Base-by-base conservation (phyloP, 2,888 invertebrate genomes). In the Epirrhoe tristata region DNA sequence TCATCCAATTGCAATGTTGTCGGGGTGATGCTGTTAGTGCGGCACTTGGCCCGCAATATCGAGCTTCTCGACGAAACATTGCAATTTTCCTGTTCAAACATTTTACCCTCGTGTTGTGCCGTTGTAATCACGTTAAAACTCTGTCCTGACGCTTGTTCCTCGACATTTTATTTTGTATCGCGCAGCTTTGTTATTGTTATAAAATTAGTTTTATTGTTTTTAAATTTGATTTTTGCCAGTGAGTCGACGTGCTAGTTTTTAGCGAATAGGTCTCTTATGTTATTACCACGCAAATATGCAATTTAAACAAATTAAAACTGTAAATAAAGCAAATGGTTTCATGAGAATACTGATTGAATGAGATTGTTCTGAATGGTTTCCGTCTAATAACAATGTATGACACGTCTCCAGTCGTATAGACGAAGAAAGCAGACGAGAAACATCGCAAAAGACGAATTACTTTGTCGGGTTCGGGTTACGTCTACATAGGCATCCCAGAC, bases 61-160 rank as follows among this genome's bases (percentile, higher is more conserved):
- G 78, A 78, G 73, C 76, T 76, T 79, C 80, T 78, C 77, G 69
- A 70, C 71, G 76, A 80, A 80, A 81, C 80, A 74, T 76, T 81
- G 79, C 83, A 80, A 85, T 85, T 86, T 85, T 83, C 83, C 80
- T 78, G 80, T 81, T 81, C 73, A 81, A 86, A 81, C 76, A 83
- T 83, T 83, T 82, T 79, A 77, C 77, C 77, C 77, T 80, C 72
- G 77, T 77, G 78, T 79, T 83, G 79, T 77, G 79, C 77, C 75
- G 73, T 81, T 75, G 77, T 86, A 85, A 87, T 87, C 79, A 78
- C 77, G 78, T 84, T 82, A 80, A 76, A 81, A 77, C 75, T 77
- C 67, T 77, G 72, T 64, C 51, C 69, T 73, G 76, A 73, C 74
- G 77, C 73, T 81, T 78, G 72, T 79, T 78, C 70, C 63, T 65